Percentiles rank a stretch among this genome's conserved stretches.
phyloP scores from a whole-genome alignment of 2,888 invertebrate genomes.

The Drosophila demipolita region DNA sequence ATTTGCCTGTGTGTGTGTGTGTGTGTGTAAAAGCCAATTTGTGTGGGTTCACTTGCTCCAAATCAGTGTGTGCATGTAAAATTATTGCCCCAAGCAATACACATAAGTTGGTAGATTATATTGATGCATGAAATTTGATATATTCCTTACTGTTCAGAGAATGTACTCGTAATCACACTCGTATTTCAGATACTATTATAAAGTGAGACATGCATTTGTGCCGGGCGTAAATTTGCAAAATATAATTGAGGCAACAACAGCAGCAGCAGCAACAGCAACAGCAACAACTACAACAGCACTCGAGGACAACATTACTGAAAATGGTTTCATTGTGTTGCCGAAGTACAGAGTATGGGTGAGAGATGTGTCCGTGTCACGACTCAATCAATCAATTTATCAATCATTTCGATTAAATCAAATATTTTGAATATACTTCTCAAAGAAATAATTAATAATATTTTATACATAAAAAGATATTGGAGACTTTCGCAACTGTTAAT shows the following conservation, averaged over 20 bases:
- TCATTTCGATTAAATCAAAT: not conserved
- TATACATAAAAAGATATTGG: no score
- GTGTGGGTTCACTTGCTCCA: not conserved
- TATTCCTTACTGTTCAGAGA: conserved; percentile 22
- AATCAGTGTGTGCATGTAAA: not conserved
- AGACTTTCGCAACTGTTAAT: not conserved
- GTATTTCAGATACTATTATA: conserved; percentile 22
- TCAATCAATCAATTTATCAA: not conserved
- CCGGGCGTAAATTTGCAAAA: conserved; percentile 47
- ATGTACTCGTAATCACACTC: not conserved
- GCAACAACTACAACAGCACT: conserved; percentile 28
- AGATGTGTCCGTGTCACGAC: conserved; percentile 13
- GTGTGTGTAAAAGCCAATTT: not conserved
- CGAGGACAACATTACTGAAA: conserved; percentile 16
- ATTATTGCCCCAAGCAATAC: not conserved
- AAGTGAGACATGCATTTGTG: conserved; percentile 36
- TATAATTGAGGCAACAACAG: conserved; percentile 57
- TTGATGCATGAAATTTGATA: conserved; percentile 48
- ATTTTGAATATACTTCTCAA: not conserved
- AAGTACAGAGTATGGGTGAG: conserved; percentile 11
- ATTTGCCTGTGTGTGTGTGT: conserved; percentile 2
- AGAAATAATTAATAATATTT: no score
- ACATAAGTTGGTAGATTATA: conserved; percentile 30
- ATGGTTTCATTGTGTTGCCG: conserved; percentile 33
- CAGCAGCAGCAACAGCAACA: conserved; percentile 16